Evolutionary conservation across 2,113 vertebrate genomes (phyloP).

Genomic region (Protobothrops mucrosquamatus): DNA sequence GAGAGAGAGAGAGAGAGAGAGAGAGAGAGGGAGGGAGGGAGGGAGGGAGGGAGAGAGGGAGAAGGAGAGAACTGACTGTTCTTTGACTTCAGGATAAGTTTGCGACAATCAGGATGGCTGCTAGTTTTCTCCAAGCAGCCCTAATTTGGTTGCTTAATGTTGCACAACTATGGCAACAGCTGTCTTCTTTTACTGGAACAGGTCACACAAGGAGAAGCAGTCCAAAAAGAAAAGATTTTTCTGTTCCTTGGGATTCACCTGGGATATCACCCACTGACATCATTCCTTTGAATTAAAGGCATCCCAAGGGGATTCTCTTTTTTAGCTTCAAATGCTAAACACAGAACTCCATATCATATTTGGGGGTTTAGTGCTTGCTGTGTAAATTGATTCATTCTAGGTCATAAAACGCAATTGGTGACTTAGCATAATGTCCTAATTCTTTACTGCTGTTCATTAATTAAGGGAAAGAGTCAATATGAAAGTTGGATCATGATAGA

Average conservation of each 20-base stretch:
- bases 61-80: constrained; percentile 21
- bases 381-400: not conserved
- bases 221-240: not conserved
- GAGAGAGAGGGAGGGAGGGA: too few species aligned
- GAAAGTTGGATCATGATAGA: not conserved
- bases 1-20: too few species aligned
- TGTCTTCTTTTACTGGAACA: not conserved
- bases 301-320: constrained; percentile 1
- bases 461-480: not conserved
- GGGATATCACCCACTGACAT: not conserved
- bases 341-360: not conserved
- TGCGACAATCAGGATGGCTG: not conserved
- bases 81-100: constrained; percentile 9
- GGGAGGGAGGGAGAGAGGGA: too few species aligned
- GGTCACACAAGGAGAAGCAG: not conserved
- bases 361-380: not conserved
- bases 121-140: constrained; percentile 17
- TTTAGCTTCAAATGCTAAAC: not conserved
- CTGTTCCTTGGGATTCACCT: not conserved
- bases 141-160: not conserved
- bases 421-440: not conserved
- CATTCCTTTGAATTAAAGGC: not conserved
- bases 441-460: not conserved
- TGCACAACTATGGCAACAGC: constrained; percentile 19
- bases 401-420: not conserved